These are phyloP conservation scores for Abrostola tripartita DNA, from an alignment of 2,888 invertebrate genomes.

Conservation along the genomic window DNA sequence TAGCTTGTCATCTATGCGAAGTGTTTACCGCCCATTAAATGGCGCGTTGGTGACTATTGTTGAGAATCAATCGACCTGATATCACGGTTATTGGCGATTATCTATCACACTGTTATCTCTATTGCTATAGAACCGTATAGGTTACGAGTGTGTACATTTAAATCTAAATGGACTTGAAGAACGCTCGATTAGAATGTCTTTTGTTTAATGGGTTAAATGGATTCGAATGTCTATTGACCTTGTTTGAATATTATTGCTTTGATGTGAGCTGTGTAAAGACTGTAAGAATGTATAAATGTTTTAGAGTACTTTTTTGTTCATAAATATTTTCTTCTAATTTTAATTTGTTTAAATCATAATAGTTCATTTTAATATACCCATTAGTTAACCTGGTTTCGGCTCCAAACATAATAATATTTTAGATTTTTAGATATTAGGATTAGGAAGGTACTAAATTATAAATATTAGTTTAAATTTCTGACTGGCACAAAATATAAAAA, in stretches of 20 bases:
- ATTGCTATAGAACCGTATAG: background rate
- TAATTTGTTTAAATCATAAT: no score
- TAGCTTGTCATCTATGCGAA: background rate
- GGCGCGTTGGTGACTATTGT: background rate
- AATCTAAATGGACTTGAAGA: background rate
- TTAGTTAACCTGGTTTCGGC: no score
- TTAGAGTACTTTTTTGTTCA: no score
- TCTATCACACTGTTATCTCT: background rate
- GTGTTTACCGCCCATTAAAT: background rate
- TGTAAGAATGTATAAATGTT: no score
- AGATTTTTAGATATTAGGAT: no score
- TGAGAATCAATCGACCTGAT: background rate
- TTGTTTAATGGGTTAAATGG: background rate
- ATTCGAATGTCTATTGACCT: background rate
- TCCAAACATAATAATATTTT: no score
- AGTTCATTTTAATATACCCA: no score
- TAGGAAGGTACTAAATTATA: no score
- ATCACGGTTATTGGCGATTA: constrained; percentile 2
- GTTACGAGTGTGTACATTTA: background rate
- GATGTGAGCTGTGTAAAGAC: no score
- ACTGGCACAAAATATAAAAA: no score
- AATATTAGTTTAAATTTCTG: no score
- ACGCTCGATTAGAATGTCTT: background rate
- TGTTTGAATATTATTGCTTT: background rate
- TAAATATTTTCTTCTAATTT: no score